Evolutionary conservation across 64 coral and sea anemone genomes (phyloP).

Genomic region (Actinia equina): DNA sequence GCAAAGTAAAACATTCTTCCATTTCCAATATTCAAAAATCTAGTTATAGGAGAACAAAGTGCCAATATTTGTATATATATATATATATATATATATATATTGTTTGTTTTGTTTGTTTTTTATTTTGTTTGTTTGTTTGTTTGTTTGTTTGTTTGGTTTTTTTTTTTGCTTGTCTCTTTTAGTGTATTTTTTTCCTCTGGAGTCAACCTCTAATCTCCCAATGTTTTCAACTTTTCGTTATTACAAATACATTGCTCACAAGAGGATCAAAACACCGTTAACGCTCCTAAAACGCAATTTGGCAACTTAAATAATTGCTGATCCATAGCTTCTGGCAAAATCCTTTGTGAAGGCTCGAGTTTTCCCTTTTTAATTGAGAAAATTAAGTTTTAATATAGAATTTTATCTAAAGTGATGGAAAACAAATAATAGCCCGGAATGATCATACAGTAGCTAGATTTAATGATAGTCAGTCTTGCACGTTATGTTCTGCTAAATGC

Average conservation of each 20-base stretch:
- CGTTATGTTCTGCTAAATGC: not conserved
- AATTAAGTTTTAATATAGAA: not conserved
- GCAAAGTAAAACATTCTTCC: too few relatives aligned
- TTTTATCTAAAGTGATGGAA: slow-evolving; percentile 13
- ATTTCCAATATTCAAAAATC: too few relatives aligned
- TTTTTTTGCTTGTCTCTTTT: too few relatives aligned
- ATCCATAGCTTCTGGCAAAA: not conserved
- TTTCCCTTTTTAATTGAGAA: slow-evolving; percentile 2
- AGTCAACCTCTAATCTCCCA: too few relatives aligned
- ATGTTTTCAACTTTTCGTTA: too few relatives aligned
- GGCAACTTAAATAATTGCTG: not conserved
- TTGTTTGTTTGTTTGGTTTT: too few relatives aligned
- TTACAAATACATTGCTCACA: not conserved
- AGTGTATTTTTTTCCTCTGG: too few relatives aligned
- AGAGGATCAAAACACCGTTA: not conserved
- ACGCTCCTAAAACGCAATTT: not conserved
- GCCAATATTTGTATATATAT: too few relatives aligned
- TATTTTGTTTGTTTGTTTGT: too few relatives aligned
- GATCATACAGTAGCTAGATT: not conserved
- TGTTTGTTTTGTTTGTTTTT: too few relatives aligned
- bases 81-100: too few relatives aligned
- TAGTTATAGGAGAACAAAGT: too few relatives aligned
- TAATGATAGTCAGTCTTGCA: not conserved
- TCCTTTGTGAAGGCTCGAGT: not conserved
- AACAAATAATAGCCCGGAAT: not conserved